phyloP scores from a whole-genome alignment of 2,797 vertebrate genomes.

The Rallus crepitans region DNA sequence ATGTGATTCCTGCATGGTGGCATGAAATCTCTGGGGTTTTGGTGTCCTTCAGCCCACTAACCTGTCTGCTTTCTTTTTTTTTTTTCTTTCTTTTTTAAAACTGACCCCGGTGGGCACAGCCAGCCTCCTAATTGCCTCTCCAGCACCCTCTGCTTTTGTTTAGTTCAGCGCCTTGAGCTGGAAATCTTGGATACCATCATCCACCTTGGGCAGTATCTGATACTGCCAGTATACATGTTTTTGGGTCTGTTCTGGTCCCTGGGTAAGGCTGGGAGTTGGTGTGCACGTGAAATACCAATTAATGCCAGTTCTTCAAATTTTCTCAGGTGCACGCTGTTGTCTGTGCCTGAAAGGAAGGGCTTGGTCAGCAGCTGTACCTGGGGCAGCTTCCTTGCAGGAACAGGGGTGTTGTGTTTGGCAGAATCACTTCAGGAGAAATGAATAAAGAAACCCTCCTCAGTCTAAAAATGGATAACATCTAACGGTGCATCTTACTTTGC shows the following conservation, averaged over 20 bases:
- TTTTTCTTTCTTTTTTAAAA: neutral
- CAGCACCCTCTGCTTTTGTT: neutral
- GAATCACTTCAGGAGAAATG: neutral
- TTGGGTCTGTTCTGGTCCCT: neutral
- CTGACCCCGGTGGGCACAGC: neutral
- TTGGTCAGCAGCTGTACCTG: neutral
- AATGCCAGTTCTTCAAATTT: neutral
- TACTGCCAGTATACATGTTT: neutral
- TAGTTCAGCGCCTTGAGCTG: neutral
- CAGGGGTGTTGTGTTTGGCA: neutral
- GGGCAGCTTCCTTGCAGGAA: neutral
- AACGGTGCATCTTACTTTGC: neutral
- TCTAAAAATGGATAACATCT: neutral
- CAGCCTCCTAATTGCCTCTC: neutral
- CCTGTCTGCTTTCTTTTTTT: neutral
- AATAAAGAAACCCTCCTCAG: rapidly evolving
- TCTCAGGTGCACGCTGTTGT: neutral
- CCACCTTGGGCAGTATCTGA: neutral
- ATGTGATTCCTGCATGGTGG: too few relatives aligned
- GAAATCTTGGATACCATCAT: neutral
- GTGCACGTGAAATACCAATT: neutral
- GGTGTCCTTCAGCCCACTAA: neutral
- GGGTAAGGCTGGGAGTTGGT: neutral
- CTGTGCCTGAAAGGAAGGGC: rapidly evolving
- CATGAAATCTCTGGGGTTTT: neutral